Base-by-base conservation (phyloP, 1,140 invertebrate species). In the Drosophila chauvacae region DNA sequence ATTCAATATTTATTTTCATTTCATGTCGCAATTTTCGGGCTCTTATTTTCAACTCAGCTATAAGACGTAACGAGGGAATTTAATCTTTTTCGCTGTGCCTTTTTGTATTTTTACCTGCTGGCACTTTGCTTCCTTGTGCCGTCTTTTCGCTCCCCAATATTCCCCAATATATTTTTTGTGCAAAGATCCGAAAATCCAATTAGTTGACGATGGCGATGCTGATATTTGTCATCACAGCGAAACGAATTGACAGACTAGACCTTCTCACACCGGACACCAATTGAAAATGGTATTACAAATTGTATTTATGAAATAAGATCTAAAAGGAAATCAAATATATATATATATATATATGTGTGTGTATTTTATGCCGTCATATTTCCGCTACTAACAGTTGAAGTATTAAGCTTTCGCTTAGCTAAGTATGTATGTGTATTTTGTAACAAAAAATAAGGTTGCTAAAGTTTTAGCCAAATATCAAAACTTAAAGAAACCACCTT, bases 1-100 rank as follows among this genome's bases (percentile, higher is more conserved):
- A 88, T 90, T 88, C 85, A 88, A 88, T 88, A 88, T 88, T 88
- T 87, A 81, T 84, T 87, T 88, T 84, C 77, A 78, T 84, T 90
- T 80, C 66, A 37, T 70, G 68, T 68, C 63, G 28, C 39, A 58
- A 45, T 77, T 70, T 75, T 84, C 64, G 75, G 82, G 64, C 44
- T 81, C 75, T 69, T 81, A 71, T 78, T 70, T 76, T 80, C 42
- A 64, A 62, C 80, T 77, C 70, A 71, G 57, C 74, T 65, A 44
- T 77, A 80, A 86, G 59, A 64, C 63, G 73, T 81, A 88, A 88
- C 85, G 78, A 88, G 85, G 84, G 84, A 88, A 88, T 88, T 90
- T 88, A 90, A 88, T 88, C 85, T 88, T 90, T 88, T 72, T 55
- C 42, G 56, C 47, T 60, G 50, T 55, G 18, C 42, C 59, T 62